phyloP scores from a whole-genome alignment of 2,797 vertebrate species.

The Oophaga sylvatica region DNA sequence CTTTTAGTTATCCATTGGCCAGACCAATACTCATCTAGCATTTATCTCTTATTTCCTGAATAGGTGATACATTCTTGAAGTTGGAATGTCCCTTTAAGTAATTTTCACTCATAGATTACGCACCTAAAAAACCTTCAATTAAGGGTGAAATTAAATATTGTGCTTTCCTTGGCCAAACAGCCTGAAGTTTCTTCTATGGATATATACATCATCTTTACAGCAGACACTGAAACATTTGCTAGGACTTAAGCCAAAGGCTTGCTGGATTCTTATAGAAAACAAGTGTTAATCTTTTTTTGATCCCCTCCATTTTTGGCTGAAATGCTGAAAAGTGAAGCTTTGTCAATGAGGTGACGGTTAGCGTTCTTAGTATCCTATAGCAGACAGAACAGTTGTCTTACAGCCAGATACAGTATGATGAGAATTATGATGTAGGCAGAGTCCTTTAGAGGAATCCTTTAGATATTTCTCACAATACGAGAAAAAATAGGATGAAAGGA shows the following conservation, averaged over 20 bases:
- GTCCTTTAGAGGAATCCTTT: background rate
- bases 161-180: too few species aligned
- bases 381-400: background rate
- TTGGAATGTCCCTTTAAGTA: too few species aligned
- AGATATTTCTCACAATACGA: background rate
- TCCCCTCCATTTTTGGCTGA: background rate
- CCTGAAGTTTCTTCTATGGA: too few species aligned
- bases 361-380: background rate
- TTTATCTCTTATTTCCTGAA: too few species aligned
- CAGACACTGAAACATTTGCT: too few species aligned
- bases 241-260: background rate
- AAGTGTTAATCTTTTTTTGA: background rate
- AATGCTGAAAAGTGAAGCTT: background rate
- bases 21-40: too few species aligned
- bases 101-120: too few species aligned
- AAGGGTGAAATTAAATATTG: too few species aligned
- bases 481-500: background rate
- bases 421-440: background rate
- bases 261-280: background rate
- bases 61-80: too few species aligned
- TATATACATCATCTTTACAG: too few species aligned
- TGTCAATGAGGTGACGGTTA: background rate
- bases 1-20: too few species aligned
- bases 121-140: too few species aligned
- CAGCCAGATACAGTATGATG: background rate